Conservation (phyloP, 2,888 invertebrate species). For the Melinaea marsaeus region DNA sequence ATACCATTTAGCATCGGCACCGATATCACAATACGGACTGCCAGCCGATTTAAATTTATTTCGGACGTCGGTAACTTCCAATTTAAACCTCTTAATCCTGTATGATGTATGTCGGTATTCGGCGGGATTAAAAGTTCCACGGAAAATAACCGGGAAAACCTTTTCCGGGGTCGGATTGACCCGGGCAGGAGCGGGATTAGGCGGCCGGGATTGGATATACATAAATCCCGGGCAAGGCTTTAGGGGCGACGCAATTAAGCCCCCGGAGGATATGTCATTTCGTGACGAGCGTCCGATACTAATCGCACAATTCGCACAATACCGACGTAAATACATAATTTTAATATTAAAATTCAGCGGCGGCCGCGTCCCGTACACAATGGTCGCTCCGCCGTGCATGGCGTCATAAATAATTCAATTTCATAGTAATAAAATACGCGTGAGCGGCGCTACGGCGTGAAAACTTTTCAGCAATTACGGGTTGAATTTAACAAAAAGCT, state of each 20-base stretch:
- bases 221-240: constrained; percentile 74
- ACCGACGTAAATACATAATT: constrained; percentile 56
- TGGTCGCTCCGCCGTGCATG: constrained; percentile 60
- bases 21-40: constrained; percentile 77
- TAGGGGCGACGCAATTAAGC: constrained; percentile 74
- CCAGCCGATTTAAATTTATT: constrained; percentile 78
- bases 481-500: constrained; percentile 75
- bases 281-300: constrained; percentile 62
- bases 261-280: constrained; percentile 70
- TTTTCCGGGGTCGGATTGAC: constrained; percentile 77
- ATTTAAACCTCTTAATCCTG: constrained; percentile 79
- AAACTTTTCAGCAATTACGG: constrained; percentile 78
- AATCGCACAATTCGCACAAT: constrained; percentile 51
- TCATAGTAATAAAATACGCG: constrained; percentile 78
- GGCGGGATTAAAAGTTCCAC: constrained; percentile 77
- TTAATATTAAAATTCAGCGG: constrained; percentile 74
- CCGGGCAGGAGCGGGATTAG: constrained; percentile 74
- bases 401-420: constrained; percentile 77
- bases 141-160: constrained; percentile 79
- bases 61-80: constrained; percentile 79
- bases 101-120: constrained; percentile 79
- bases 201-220: constrained; percentile 76
- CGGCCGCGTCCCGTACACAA: constrained; percentile 59
- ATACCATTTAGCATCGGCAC: constrained; percentile 71
- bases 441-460: constrained; percentile 73